Evolutionary conservation across 2,113 vertebrate species (phyloP), one percentile per base, ranked within the genome.

Genomic region (Periophthalmodon schlosseri): DNA sequence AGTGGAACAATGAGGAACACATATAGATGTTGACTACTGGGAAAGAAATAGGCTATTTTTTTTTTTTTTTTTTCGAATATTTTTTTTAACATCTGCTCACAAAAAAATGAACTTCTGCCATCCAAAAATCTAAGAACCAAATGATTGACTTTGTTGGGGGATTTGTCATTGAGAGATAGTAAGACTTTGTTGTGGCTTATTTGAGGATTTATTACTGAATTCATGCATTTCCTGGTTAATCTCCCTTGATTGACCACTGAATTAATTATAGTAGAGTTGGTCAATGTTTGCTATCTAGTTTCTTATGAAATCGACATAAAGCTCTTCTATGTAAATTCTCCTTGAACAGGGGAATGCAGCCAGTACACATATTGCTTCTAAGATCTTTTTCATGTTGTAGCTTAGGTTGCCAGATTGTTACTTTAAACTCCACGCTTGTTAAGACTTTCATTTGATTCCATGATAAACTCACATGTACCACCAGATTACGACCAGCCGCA

Each of bases 321-420:
- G 57, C 23, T 9, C 13, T 18, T 65, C 14, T 65, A 11, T n/a
- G 61, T 36, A 36, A 65, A 65, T 36, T 20, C 34, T 13, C 9
- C 18, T 14, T 33, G 58, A 16, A 58, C 5, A 56, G 54, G n/a
- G n/a, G 20, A 80, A 80, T 56, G 81, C 72, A 75, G 75, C 58
- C 75, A 83, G 88, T 73, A 78, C 85, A 87, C 87, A 86, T 84
- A 79, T 75, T 80, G 81, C 72, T 82, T 85, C 77, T 81, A 83
- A 76, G 80, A 80, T 84, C 79, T 77, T 47, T 67, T 65, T 78
- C 78, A 80, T 75, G 69, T 81, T 76, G n/a, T 28, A 76, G 79
- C 67, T 80, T 74, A 75, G 71, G 70, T 75, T 72, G 70, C 64
- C 77, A 81, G 80, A 77, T 75, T 83, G 80, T 78, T 73, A 46